Percentiles rank a stretch among this genome's conserved stretches.
Conservation (phyloP, 1,140 invertebrate species). For the Yoshiicerus persimilis region DNA sequence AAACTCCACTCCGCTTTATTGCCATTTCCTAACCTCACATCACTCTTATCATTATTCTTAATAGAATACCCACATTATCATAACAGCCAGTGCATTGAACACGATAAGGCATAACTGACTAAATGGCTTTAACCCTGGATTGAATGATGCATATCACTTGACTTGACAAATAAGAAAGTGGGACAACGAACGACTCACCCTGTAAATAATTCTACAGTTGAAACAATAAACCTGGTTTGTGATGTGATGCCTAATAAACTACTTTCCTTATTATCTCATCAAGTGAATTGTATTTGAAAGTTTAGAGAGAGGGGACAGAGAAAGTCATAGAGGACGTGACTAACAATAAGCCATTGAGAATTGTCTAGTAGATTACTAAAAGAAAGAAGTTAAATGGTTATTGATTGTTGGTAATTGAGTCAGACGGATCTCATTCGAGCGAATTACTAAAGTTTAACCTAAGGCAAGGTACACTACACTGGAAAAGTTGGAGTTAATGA, state of each 20-base stretch:
- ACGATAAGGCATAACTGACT: background rate
- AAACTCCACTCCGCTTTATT: conserved; percentile 1
- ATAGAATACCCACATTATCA: background rate
- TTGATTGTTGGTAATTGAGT: conserved; percentile 16
- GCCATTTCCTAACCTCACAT: background rate
- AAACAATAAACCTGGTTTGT: background rate
- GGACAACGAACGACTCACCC: background rate
- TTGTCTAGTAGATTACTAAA: background rate
- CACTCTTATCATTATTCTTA: conserved; percentile 7
- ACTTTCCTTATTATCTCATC: background rate
- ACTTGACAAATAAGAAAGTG: background rate
- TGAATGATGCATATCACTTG: too few relatives aligned
- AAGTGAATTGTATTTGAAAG: background rate
- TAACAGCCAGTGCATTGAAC: background rate
- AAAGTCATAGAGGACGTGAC: background rate
- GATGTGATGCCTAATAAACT: background rate
- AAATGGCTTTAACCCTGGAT: too few relatives aligned
- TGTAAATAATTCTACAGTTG: background rate
- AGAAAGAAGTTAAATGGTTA: conserved; percentile 21
- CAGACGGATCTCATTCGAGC: background rate
- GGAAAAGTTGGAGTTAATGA: background rate
- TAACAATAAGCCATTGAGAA: background rate
- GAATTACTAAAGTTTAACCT: conserved; percentile 11
- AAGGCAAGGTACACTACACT: background rate
- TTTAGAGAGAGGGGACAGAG: background rate